phyloP scores from a whole-genome alignment of 2,888 invertebrate species.

The Pachliopta kotzebuea region DNA sequence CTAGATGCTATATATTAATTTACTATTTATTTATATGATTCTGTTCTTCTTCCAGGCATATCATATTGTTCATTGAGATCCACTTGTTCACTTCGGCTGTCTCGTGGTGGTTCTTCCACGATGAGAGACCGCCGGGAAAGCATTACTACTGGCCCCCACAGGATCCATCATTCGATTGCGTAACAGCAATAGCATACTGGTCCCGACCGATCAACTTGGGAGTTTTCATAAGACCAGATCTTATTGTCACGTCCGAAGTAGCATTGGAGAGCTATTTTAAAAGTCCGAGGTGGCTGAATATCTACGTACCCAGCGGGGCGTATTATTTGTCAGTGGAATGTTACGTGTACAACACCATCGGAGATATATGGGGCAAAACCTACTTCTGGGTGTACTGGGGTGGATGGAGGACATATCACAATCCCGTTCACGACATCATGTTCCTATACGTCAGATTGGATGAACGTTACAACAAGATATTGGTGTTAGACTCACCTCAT shows the following conservation, averaged over 20 bases:
- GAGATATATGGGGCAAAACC: constrained; percentile 15
- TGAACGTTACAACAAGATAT: not conserved
- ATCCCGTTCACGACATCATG: constrained; percentile 21
- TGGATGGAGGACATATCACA: not conserved
- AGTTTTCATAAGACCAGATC: constrained; percentile 7
- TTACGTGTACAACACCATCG: not conserved
- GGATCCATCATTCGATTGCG: constrained; percentile 19
- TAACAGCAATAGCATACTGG: constrained; percentile 14
- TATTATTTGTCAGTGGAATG: not conserved
- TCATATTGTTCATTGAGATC: not conserved
- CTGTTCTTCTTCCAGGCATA: not conserved
- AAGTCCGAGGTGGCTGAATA: not conserved
- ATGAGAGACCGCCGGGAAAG: not conserved
- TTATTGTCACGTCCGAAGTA: constrained; percentile 10
- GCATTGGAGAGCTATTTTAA: constrained; percentile 10
- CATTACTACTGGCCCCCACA: constrained; percentile 17
- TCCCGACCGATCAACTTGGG: not conserved
- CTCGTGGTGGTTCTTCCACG: not conserved
- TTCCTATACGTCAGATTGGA: constrained; percentile 2
- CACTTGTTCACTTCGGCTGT: not conserved
- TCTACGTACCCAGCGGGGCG: constrained; percentile 3
- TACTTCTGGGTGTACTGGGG: constrained; percentile 19
- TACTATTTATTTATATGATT: no score
- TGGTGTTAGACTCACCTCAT: not conserved
- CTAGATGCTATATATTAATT: no score